Evolutionary conservation across 2,888 invertebrate species (phyloP).

Genomic region (Hirtodrosophila trivittata): DNA sequence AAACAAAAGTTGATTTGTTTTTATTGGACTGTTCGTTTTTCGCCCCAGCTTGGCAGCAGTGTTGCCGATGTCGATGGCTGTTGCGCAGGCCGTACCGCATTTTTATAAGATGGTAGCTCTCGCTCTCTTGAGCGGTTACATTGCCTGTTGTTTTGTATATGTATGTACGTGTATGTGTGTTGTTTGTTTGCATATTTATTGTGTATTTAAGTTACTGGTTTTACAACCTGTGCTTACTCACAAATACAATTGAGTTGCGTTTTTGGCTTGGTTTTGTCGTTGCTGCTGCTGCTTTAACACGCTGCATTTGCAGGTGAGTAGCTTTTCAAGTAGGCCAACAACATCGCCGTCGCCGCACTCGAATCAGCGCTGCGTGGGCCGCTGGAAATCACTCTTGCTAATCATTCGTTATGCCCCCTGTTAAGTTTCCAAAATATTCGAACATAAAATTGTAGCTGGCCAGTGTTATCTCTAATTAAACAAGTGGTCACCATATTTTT

Average conservation of each 20-base stretch:
- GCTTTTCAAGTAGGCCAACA: slow-evolving; percentile 61
- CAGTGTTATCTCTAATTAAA: slow-evolving; percentile 41
- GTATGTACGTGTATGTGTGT: slow-evolving; percentile 8
- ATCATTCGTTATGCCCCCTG: slow-evolving; percentile 32
- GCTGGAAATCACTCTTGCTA: slow-evolving; percentile 33
- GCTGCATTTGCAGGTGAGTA: slow-evolving; percentile 56
- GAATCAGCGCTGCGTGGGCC: slow-evolving; percentile 43
- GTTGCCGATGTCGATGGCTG: slow-evolving; percentile 36
- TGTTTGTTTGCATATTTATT: slow-evolving; percentile 62
- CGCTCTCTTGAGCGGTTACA: slow-evolving; percentile 50
- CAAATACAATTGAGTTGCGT: slow-evolving; percentile 48
- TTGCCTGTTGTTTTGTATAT: slow-evolving; percentile 24
- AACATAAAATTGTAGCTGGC: slow-evolving; percentile 14
- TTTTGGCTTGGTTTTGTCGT: slow-evolving; percentile 28
- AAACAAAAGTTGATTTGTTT: slow-evolving; percentile 59
- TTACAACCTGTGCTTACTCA: slow-evolving; percentile 47
- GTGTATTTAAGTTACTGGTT: slow-evolving; percentile 58
- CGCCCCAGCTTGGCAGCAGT: slow-evolving; percentile 64
- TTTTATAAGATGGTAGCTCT: slow-evolving; percentile 44
- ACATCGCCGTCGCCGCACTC: slow-evolving; percentile 17
- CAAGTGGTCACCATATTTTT: slow-evolving; percentile 14
- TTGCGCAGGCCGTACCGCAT: slow-evolving; percentile 67
- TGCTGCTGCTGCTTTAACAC: slow-evolving; percentile 25
- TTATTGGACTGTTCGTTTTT: slow-evolving; percentile 27
- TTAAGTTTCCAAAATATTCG: neutral